phyloP scores from a whole-genome alignment of 2,888 invertebrate species.

The Brassicogethes aeneus region DNA sequence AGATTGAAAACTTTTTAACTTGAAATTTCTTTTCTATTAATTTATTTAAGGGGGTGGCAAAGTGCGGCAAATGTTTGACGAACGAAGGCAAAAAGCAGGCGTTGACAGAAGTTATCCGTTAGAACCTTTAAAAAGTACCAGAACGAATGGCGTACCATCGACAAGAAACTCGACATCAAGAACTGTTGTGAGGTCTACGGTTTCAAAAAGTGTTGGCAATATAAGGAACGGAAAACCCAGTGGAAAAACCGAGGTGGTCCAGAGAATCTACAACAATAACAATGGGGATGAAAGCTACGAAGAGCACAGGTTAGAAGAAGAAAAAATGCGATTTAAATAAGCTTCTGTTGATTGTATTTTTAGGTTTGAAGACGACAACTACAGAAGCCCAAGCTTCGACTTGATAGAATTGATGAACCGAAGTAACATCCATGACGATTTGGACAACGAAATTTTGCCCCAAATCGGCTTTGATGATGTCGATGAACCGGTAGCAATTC shows the following conservation, averaged over 20 bases:
- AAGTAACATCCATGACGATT: slow-evolving; percentile 24
- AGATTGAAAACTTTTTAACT: too few species aligned
- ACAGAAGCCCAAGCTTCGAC: slow-evolving; percentile 14
- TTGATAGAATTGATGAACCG: slow-evolving; percentile 40
- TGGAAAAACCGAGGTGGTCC: slow-evolving; percentile 35
- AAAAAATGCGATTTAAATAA: too few species aligned
- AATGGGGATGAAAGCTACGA: slow-evolving; percentile 32
- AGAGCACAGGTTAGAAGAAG: slow-evolving; percentile 31
- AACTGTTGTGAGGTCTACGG: slow-evolving; percentile 34
- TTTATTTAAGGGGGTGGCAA: slow-evolving; percentile 14
- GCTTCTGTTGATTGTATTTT: too few species aligned
- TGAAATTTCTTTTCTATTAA: too few species aligned
- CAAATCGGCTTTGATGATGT: slow-evolving; percentile 35
- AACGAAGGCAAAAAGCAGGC: slow-evolving; percentile 64
- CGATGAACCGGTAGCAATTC: slow-evolving; percentile 18
- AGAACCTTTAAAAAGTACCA: slow-evolving; percentile 56
- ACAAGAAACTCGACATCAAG: slow-evolving; percentile 33
- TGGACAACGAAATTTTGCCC: slow-evolving; percentile 43
- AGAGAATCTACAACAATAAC: slow-evolving; percentile 34
- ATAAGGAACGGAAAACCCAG: slow-evolving; percentile 37
- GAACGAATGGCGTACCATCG: slow-evolving; percentile 17
- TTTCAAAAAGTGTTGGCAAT: slow-evolving; percentile 36
- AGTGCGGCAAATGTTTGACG: slow-evolving; percentile 83
- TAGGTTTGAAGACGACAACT: slow-evolving; percentile 18
- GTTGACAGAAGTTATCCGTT: slow-evolving; percentile 76